Evolutionary conservation across 2,888 invertebrate species (phyloP), one percentile per base, ranked within the genome.

Genomic region (Pachycephus smyrnensis): DNA sequence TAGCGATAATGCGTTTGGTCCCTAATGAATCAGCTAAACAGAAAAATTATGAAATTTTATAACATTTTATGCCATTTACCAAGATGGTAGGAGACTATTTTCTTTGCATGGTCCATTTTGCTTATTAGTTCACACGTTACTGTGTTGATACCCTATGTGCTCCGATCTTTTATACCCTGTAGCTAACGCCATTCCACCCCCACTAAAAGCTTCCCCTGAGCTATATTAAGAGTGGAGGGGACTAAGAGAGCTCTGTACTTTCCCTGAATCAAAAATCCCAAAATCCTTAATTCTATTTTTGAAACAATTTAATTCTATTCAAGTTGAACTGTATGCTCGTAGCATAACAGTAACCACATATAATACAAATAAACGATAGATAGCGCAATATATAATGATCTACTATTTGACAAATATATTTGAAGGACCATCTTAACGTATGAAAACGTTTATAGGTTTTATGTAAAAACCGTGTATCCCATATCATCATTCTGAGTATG

Each of bases 161-260:
- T 78, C 74, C 79, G 82, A 79, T 77, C 86, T 87, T 87, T 87
- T 88, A 88, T 88, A 88, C 86, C 76, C 86, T 80, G 76, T 77
- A 75, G 85, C 85, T 79, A 86, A 80, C 82, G 80, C 75, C 82
- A 80, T 84, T 85, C 77, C 68, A 80, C 79, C 85, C 85, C 85
- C 83, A 81, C 84, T 76, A 74, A 73, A 12, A 79, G 69, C 32
- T 32, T 32, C 69, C 69, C 69, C 69, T 69, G 12, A 31, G 69
- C 30, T 1, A 69, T 11, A n/a, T 30, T n/a, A 15, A 40, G 15
- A 32, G 69, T 69, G 69, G 69, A 32, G 30, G 69, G 32, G 69
- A 69, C 30, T 30, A 12, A 68, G 68, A 11, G 69, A 31, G 11
- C 69, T 69, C 30, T 69, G 15, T 9, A 69, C 12, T 30, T 69